Evolutionary conservation across 2,797 vertebrate genomes (phyloP).

Genomic region (Masticophis lateralis): DNA sequence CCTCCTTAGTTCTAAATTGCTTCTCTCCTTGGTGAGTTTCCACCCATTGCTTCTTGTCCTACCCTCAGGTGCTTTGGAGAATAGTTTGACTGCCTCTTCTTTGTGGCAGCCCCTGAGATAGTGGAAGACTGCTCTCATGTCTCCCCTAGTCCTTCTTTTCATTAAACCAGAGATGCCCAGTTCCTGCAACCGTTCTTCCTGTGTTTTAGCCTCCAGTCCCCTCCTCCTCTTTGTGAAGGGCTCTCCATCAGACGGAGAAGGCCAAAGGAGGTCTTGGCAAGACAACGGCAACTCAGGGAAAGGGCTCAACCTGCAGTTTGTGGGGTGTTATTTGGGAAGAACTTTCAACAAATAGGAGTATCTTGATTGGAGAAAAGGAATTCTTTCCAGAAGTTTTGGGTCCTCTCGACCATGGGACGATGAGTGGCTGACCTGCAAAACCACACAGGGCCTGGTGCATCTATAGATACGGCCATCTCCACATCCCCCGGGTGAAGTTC

Average conservation of each 20-base stretch:
- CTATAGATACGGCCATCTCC: neutral
- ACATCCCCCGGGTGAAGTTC: neutral
- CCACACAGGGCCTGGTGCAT: neutral
- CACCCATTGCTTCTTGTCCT: no score
- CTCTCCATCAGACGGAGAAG: neutral
- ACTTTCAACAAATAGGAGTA: neutral
- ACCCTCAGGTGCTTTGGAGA: no score
- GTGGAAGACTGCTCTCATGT: no score
- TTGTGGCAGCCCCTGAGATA: no score
- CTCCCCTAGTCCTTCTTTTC: no score
- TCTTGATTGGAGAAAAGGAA: neutral
- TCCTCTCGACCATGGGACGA: neutral
- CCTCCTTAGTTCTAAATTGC: no score
- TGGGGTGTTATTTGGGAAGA: neutral
- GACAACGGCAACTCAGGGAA: neutral
- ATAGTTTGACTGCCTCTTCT: no score
- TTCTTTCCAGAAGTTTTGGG: neutral
- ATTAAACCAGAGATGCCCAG: no score
- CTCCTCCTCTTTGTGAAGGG: accelerated
- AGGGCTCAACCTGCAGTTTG: neutral
- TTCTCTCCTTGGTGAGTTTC: no score
- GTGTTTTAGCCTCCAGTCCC: no score
- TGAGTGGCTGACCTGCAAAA: neutral
- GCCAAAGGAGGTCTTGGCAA: neutral
- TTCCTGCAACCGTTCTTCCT: no score